Conservation (phyloP, 2,113 vertebrate species). For the Amphiprion percula region DNA sequence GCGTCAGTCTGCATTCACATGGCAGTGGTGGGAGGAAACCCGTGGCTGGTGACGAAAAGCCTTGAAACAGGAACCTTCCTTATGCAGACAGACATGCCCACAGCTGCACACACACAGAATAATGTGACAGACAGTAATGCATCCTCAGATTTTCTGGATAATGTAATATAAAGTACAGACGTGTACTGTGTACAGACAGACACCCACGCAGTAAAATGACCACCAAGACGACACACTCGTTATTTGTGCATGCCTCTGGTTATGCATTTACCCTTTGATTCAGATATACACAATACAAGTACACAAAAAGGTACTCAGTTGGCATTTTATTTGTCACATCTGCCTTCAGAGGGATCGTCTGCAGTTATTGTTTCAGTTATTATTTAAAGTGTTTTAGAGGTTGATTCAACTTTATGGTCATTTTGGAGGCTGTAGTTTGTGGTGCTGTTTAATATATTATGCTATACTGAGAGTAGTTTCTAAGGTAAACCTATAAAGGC, state of each 20-base stretch:
- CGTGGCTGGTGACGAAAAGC: background rate
- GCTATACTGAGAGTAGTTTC: no score
- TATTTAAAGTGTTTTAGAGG: no score
- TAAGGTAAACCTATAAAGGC: no score
- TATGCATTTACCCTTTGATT: background rate
- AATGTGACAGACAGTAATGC: slow-evolving; percentile 6
- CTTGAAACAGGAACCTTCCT: slow-evolving; percentile 22
- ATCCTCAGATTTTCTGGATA: background rate
- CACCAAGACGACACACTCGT: no score
- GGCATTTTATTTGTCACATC: background rate
- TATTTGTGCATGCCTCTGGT: background rate
- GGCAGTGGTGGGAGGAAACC: slow-evolving; percentile 18
- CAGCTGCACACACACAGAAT: slow-evolving; percentile 12
- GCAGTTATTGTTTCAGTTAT: no score
- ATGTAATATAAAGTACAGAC: background rate
- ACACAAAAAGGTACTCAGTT: background rate
- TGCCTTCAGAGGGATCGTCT: no score
- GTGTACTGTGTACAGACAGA: background rate
- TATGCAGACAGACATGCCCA: background rate
- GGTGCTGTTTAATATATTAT: no score
- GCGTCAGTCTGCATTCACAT: background rate
- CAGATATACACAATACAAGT: background rate
- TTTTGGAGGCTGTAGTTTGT: no score
- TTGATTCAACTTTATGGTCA: no score
- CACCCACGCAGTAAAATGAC: slow-evolving; percentile 6